Evolutionary conservation across 2,797 vertebrate genomes (phyloP).

Genomic region (Pipistrellus kuhlii): DNA sequence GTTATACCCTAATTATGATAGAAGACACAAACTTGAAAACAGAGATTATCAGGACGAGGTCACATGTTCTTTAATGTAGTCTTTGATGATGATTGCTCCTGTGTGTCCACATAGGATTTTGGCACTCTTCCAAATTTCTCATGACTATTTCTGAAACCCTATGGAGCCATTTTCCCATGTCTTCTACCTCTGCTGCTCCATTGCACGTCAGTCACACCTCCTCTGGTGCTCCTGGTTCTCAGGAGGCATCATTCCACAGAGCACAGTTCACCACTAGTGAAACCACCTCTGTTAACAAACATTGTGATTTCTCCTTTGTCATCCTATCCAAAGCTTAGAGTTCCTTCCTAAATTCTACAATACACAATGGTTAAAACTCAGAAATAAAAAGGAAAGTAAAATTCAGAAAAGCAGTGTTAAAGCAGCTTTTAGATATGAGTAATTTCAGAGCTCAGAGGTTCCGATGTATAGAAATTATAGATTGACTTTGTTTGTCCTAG

Average conservation of each 20-base stretch:
- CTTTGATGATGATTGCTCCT: background rate
- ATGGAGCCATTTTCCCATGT: background rate
- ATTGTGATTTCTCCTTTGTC: background rate
- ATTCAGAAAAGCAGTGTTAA: background rate
- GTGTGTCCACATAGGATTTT: background rate
- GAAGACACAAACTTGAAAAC: background rate
- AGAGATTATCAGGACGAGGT: background rate
- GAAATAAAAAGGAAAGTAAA: background rate
- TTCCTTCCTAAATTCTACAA: background rate
- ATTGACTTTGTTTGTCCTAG: background rate
- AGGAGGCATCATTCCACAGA: background rate
- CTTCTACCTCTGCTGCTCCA: background rate
- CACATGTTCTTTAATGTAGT: background rate
- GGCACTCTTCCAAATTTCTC: background rate
- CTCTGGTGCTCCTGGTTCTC: background rate
- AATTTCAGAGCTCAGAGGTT: background rate
- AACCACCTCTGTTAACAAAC: background rate
- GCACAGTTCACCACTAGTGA: accelerated
- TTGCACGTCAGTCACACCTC: accelerated
- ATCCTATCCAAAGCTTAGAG: background rate
- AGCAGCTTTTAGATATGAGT: background rate
- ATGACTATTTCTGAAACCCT: background rate
- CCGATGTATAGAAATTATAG: background rate
- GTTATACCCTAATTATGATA: background rate
- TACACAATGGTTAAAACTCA: background rate